Base-by-base conservation (phyloP, 2,888 invertebrate species). In the Achlya flavicornis region DNA sequence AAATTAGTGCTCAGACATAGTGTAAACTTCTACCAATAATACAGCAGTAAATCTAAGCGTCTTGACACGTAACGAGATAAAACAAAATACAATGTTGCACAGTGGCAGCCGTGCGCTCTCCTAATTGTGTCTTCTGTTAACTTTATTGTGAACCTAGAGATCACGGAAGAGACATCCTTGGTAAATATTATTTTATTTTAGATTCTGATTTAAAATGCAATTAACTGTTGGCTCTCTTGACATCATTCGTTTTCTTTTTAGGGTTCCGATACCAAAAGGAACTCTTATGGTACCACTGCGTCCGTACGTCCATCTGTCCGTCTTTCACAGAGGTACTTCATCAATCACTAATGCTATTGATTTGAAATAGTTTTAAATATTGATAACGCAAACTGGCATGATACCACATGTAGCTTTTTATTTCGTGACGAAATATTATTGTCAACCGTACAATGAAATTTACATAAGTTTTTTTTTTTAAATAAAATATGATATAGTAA, bases 101-200 rank as follows among this genome's bases (percentile, higher is more conserved):
- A 71, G 64, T 61, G 62, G 38, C 65, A 62, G 61, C 69, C 73
- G 74, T 75, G 74, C 77, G 68, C 73, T 69, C 65, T 66, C 74
- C 80, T 83, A 83, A 83, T 84, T 83, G 81, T 83, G 78, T 80
- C 68, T 73, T 76, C 81, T 81, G 83, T 80, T 79, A 79, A 79
- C 73, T 74, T 73, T 59, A 10, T 38, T 61, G 14, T 16, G 60
- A 69, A 69, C 64, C 16, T 64, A 65, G 12, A 33, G 33, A 58
- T 66, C 70, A 58, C 67, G 77, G 64, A 41, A 63, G 70, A 0
- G 41, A 53, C 5, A 8, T 46, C 14, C 64, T 72, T 10, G 3
- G 6, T 12, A 1, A 26, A 26, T 10, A 41, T 41, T 10, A 3
- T 10, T 10, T 12, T 12, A 41, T 41, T 41, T 11, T 41, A 11